These are phyloP conservation scores for Peromyscus attwateri DNA, from an alignment of 2,797 vertebrate genomes.

Conservation along the genomic window DNA sequence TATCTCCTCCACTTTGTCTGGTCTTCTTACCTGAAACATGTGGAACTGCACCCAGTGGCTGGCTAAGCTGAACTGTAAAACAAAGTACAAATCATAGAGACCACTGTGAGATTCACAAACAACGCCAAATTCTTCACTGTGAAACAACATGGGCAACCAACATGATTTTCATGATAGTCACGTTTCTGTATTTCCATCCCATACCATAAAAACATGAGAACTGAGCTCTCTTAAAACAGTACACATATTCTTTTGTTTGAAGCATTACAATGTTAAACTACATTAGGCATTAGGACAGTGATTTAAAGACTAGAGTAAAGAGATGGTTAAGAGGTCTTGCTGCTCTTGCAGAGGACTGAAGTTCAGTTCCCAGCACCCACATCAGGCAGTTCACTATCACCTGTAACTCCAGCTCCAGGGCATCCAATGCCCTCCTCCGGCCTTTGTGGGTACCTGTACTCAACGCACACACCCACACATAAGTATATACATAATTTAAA, in stretches of 20 bases:
- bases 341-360: neutral
- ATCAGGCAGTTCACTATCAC: neutral
- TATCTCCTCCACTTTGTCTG: no score
- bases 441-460: neutral
- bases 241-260: neutral
- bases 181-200: no score
- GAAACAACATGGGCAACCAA: neutral
- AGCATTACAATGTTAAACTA: neutral
- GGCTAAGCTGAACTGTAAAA: neutral
- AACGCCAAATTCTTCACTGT: neutral
- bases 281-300: neutral
- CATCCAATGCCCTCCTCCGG: neutral
- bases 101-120: neutral
- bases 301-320: neutral
- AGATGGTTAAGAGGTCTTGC: neutral
- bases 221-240: neutral
- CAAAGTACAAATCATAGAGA: neutral
- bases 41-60: neutral
- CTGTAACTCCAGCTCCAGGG: neutral
- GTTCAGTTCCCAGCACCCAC: neutral
- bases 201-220: neutral
- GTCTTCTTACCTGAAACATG: neutral
- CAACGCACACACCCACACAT: neutral
- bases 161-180: neutral
- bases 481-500: neutral